Percentiles rank a stretch among this genome's conserved stretches.
phyloP scores from a whole-genome alignment of 2,797 vertebrate species.

The Aphelocoma californica region DNA sequence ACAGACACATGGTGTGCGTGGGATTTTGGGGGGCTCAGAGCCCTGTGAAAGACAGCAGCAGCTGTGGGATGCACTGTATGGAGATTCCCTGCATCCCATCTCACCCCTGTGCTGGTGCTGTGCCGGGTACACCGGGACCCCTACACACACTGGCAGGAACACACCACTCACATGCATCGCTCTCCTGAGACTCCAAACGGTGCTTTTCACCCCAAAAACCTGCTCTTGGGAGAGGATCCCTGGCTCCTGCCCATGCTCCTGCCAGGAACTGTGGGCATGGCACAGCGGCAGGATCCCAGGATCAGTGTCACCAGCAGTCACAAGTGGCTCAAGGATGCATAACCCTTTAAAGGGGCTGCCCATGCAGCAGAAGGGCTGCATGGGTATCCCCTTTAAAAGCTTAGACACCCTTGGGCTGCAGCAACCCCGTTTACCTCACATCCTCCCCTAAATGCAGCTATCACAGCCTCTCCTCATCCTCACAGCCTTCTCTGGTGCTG shows the following conservation, averaged over 20 bases:
- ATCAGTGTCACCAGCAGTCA: rapidly evolving
- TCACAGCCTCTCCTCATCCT: not conserved
- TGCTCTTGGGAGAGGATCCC: not conserved
- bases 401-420: not conserved
- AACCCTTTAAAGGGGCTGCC: not conserved
- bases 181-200: not conserved
- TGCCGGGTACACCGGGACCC: rapidly evolving
- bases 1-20: rapidly evolving
- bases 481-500: not conserved
- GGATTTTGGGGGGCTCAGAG: not conserved
- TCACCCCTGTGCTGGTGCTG: not conserved
- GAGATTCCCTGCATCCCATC: not conserved
- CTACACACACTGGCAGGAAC: not conserved
- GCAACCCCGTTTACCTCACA: not conserved
- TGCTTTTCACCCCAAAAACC: not conserved
- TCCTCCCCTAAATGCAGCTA: not conserved
- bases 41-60: not conserved
- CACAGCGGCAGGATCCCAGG: rapidly evolving
- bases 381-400: not conserved
- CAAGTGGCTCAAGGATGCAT: not conserved
- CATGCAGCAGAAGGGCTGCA: not conserved
- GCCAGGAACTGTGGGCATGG: not conserved
- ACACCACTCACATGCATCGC: rapidly evolving
- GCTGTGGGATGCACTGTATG: not conserved
- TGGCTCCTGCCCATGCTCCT: not conserved